Base-by-base conservation (phyloP, 2,797 vertebrate genomes). In the Tenualosa thibaudeaui region DNA sequence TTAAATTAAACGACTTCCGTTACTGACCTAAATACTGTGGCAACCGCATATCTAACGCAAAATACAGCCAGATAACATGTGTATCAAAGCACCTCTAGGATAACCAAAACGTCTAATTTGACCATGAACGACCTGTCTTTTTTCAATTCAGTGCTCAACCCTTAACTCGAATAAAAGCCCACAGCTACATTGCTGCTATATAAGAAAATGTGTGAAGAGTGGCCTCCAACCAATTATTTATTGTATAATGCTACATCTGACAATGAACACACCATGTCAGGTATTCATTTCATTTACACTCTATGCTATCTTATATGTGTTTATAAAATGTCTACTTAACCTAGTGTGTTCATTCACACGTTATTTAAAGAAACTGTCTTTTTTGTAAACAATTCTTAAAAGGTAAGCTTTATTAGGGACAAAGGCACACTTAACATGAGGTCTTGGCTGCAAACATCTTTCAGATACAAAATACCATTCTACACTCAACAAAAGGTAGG, bases 1-100 rank as follows among this genome's bases (percentile, higher is more conserved):
- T 78, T 78, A 78, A 78, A 78, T 78, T 78, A 78, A 78, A 78
- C 31, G 65, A 37, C 71, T 46, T 46, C 40, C 19, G 19, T 40
- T 46, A 78, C 71, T 78, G 71, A 43, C 71, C 71, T 46, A 12
- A 78, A 78, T 78, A 31, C 71, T 78, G 31, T 43, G 37, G 37
- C 37, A 13, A 71, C 15, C 37, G 24, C 31, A 17, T 71, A 56
- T 56, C 19, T 56, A 56, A 40, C 5, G 37, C 31, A 71, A 71
- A 13, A 40, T 78, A 78, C 40, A 43, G 17, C 15, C 40, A 78
- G 1, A 19, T 43, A 6, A 46, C 7, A 43, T 40, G 37, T 37
- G 71, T 7, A 17, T 43, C 71, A 40, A 78, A 22, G 6, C 5
- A 4, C 37, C 19, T 17, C 68, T 5, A 4, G 46, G 46, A 49